Percentiles rank a stretch among this genome's conserved stretches.
These are phyloP conservation scores for Imbricaverruca yamaguchii DNA, from an alignment of 2,888 invertebrate species.

Conservation along the genomic window DNA sequence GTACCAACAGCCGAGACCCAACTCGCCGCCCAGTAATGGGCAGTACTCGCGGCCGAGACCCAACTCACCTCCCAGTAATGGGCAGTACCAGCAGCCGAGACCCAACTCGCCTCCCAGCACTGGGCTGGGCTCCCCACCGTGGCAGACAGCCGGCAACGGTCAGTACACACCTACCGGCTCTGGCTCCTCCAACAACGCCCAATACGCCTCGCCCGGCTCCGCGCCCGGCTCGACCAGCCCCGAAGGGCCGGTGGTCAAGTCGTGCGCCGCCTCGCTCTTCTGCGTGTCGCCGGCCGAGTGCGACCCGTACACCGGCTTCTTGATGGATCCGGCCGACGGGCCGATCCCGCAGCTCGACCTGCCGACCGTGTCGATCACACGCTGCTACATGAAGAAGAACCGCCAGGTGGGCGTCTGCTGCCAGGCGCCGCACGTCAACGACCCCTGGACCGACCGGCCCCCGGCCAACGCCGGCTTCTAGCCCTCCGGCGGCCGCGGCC, in stretches of 20 bases:
- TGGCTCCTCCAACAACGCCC: background rate
- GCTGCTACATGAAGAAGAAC: background rate
- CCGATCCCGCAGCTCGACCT: constrained; percentile 8
- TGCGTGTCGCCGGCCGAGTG: background rate
- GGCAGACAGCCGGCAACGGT: background rate
- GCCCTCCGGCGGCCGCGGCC: too few species aligned
- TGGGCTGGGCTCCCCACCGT: too few species aligned
- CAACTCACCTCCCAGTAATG: too few species aligned
- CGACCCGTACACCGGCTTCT: constrained; percentile 18
- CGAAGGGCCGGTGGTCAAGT: background rate
- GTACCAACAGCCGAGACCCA: too few species aligned
- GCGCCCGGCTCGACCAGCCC: background rate
- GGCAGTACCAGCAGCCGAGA: too few species aligned
- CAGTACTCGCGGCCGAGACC: too few species aligned
- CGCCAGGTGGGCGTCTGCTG: constrained; percentile 3
- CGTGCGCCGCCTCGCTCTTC: background rate
- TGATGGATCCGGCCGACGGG: background rate
- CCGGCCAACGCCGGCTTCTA: background rate
- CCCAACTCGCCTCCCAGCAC: too few species aligned
- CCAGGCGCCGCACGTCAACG: constrained; percentile 21
- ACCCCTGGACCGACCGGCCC: constrained; percentile 9
- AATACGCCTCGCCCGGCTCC: background rate
- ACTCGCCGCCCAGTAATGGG: too few species aligned
- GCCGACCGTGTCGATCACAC: constrained; percentile 7
- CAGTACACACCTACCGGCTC: background rate